Evolutionary conservation across 2,113 vertebrate genomes (phyloP).

Genomic region (Acanthisitta chloris): DNA sequence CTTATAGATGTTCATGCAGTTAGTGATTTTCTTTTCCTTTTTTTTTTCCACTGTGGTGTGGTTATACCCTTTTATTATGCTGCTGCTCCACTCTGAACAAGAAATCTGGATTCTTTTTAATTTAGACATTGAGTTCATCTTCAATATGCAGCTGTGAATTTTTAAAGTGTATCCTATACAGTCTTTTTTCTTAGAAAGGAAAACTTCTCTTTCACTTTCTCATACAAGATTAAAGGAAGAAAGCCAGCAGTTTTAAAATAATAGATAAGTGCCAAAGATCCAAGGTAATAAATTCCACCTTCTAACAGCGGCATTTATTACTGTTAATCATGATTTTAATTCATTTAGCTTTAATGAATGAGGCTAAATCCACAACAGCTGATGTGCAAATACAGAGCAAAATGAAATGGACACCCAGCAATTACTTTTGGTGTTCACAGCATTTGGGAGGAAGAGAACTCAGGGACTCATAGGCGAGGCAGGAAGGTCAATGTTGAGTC

Average conservation of each 20-base stretch:
- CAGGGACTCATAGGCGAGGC: background rate
- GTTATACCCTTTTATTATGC: background rate
- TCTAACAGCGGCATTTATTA: background rate
- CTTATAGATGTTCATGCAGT: background rate
- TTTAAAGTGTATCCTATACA: background rate
- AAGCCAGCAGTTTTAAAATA: background rate
- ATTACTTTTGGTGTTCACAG: background rate
- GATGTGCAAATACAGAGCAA: background rate
- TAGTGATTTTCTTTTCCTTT: background rate
- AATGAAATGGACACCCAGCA: background rate
- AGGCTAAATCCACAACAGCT: background rate
- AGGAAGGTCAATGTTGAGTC: rapidly evolving
- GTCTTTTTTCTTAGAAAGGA: background rate
- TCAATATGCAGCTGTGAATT: background rate
- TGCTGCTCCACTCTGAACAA: background rate
- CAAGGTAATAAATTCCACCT: background rate
- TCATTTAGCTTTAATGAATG: background rate
- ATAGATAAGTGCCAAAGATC: background rate
- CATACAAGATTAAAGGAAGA: background rate
- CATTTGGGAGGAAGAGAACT: background rate
- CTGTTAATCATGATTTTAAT: background rate
- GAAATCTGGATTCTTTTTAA: background rate
- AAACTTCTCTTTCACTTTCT: background rate
- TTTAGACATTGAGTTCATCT: background rate
- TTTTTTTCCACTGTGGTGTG: background rate